Evolutionary conservation across 2,797 vertebrate genomes (phyloP), one percentile per base, ranked within the genome.

Genomic region (Cossypha niveicapilla): DNA sequence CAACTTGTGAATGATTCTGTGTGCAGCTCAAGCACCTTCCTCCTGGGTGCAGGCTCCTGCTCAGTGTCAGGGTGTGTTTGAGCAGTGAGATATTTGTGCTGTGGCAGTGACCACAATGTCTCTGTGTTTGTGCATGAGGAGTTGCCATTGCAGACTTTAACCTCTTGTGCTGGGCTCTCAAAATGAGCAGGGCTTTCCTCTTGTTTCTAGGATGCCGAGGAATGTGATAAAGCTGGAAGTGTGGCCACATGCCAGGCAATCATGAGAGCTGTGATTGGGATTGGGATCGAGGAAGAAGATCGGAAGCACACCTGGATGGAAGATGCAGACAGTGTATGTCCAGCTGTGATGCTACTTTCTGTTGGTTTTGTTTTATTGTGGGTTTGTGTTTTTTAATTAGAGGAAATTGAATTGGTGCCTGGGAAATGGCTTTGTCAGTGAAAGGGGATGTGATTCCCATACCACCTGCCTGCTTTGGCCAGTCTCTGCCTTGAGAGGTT

Each of bases 241-340:
- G 99, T 99, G 95, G 99, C 98, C 66, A 99, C 99, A 0, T 99
- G 99, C 95, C 99, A 99, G 97, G 99, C 99, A 0, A 98, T 99
- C 89, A 99, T 99, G 96, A 97, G 99, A 70, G 99, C 99, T 0
- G 99, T 99, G 87, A 99, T 99, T 10, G 99, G 99, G 18, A 99
- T 99, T 13, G 99, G 99, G 76, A 99, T 99, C 3, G 99, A 99
- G 91, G 99, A 99, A 27, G 99, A 99, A 77, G 99, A 99, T 92
- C 97, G 99, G 88, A 99, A 99, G 80, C 99, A 99, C 94, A 99
- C 99, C 47, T 99, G 99, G 99, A 99, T 99, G 99, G 99, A 99
- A 92, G 99, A 99, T 17, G 98, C 99, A 1, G 99, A 99, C 92
- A 99, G 99, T 50, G 99, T 99, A 96, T 93, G 98, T 95, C 35